Evolutionary conservation across 1,140 invertebrate genomes (phyloP).

Genomic region (Nymphalis io): DNA sequence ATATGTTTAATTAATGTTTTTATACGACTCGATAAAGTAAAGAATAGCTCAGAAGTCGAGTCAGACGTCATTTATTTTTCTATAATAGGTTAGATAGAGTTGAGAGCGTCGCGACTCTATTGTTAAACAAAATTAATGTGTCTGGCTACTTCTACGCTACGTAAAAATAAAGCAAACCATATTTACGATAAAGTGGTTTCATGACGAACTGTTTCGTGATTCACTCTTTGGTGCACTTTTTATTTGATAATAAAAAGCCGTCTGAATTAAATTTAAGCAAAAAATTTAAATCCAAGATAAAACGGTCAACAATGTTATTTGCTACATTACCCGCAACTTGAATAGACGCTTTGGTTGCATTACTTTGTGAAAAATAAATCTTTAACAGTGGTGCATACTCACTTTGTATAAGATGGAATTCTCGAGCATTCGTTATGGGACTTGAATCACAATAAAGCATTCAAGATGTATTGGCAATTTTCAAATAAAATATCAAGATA

Average conservation of each 20-base stretch:
- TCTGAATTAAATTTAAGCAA: constrained; percentile 19
- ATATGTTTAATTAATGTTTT: neutral
- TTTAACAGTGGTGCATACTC: constrained; percentile 25
- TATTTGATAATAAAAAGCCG: constrained; percentile 23
- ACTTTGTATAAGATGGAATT: constrained; percentile 32
- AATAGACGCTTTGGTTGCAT: constrained; percentile 23
- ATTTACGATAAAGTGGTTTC: constrained; percentile 21
- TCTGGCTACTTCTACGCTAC: constrained; percentile 38
- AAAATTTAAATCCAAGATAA: constrained; percentile 24
- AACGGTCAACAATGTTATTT: constrained; percentile 32
- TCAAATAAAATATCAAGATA: constrained; percentile 6
- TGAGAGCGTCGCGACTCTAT: constrained; percentile 37
- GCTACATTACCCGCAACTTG: constrained; percentile 35
- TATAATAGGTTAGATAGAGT: constrained; percentile 30
- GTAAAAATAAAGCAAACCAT: constrained; percentile 21
- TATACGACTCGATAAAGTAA: neutral
- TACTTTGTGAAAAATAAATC: constrained; percentile 27
- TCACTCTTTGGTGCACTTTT: constrained; percentile 16
- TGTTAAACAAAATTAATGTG: constrained; percentile 53
- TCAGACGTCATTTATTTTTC: constrained; percentile 8
- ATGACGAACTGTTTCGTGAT: constrained; percentile 24
- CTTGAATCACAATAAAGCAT: constrained; percentile 23
- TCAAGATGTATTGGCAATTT: constrained; percentile 13
- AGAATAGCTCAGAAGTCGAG: too few relatives aligned
- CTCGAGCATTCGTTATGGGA: constrained; percentile 15